phyloP scores from a whole-genome alignment of 2,797 vertebrate genomes.

The Florisuga fusca region DNA sequence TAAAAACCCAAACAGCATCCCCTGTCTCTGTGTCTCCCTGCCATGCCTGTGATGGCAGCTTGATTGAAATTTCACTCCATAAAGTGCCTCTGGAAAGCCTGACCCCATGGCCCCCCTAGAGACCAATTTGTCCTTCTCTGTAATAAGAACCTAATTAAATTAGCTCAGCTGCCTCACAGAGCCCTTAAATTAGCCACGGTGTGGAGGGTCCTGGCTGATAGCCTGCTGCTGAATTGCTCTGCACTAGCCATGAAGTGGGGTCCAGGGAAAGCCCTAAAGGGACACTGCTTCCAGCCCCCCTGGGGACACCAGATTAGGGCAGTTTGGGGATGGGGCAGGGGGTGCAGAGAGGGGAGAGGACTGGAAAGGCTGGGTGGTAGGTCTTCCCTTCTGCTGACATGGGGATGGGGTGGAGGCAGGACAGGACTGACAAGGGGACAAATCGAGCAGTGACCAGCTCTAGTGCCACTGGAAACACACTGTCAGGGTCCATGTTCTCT shows the following conservation, averaged over 20 bases:
- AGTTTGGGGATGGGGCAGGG: not conserved
- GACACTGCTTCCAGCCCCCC: fast-evolving
- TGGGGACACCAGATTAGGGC: not conserved
- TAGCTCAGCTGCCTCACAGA: constrained; percentile 23
- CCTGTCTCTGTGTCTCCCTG: not conserved
- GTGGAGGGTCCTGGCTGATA: constrained; percentile 8
- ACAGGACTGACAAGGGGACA: not conserved
- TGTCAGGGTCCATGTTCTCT: not conserved
- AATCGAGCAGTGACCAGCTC: not conserved
- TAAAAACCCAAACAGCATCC: not conserved
- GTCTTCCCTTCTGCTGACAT: not conserved
- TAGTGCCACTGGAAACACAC: not conserved
- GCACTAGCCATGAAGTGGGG: not conserved
- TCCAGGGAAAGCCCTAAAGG: not conserved
- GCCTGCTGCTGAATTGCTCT: not conserved
- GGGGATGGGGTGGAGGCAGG: not conserved
- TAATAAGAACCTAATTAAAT: constrained; percentile 75
- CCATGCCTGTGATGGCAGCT: not conserved
- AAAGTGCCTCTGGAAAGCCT: constrained; percentile 17
- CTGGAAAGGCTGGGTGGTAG: not conserved
- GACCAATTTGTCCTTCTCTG: constrained; percentile 62
- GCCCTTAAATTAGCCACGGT: constrained; percentile 19
- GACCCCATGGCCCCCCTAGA: not conserved
- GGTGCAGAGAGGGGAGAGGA: not conserved
- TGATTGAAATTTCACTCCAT: constrained; percentile 50